Evolutionary conservation across 2,888 invertebrate species (phyloP), one percentile per base, ranked within the genome.

Genomic region (Acholoe squamosa): DNA sequence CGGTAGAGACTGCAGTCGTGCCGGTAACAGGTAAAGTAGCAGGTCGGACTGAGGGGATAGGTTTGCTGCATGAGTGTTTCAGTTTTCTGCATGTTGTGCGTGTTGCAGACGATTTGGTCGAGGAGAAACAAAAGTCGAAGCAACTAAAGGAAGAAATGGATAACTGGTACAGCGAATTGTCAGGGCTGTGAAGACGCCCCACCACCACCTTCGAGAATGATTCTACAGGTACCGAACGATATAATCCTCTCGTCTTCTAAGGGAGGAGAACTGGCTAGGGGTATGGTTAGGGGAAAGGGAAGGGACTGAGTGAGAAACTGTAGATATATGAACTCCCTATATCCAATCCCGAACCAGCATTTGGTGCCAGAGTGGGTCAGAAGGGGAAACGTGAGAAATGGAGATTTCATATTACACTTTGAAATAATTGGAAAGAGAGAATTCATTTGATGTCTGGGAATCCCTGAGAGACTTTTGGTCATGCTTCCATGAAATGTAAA

Each of bases 131-230:
- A 97, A 98, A 98, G 97, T 98, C 98, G 97, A 98, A 98, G 97
- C 97, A 98, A 96, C 97, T 99, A 96, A 98, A 98, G 96, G 98
- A 99, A 96, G 99, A 99, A 97, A 98, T 99, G 98, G 99, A 99
- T 51, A 56, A 71, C 54, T 91, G 91, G 89, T 91, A 92, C 88
- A 91, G 91, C 80, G 93, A 93, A 71, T 92, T 93, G 76, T 76
- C 71, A 52, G 90, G 71, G 56, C 80, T 90, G 90, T 90, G 90
- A 90, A 84, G 54, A 86, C 56, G 43, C 43, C 86, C 86, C 52
- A n/a, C 86, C 19, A 52, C 28, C 86, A 52, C 86, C 86, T 31
- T 86, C 56, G 34, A 80, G 34, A 51, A 14, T 86, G 86, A 86
- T 86, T 86, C 86, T 86, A 86, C 86, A 86, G 86, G 86, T 86